Evolutionary conservation across 1,140 invertebrate species (phyloP).

Genomic region (Spodoptera frugiperda): DNA sequence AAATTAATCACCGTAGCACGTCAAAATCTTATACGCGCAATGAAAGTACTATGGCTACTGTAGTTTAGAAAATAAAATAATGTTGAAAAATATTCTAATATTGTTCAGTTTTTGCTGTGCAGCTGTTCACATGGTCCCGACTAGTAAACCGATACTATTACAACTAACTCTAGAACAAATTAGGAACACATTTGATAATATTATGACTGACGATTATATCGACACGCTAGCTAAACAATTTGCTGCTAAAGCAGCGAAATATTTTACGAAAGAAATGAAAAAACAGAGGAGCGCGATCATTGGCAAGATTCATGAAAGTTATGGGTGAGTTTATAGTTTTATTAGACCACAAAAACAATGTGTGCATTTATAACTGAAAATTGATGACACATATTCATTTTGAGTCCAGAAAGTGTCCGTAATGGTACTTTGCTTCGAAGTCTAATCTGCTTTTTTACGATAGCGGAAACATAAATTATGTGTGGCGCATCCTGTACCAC

Average conservation of each 20-base stretch:
- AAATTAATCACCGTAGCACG: background rate
- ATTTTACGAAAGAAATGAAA: conserved; percentile 58
- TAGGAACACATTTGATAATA: conserved; percentile 54
- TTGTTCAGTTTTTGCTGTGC: background rate
- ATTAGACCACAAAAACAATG: too few relatives aligned
- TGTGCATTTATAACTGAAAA: too few relatives aligned
- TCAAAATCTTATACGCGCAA: background rate
- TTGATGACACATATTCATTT: too few relatives aligned
- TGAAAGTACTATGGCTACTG: background rate
- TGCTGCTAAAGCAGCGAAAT: conserved; percentile 57
- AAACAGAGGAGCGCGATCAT: conserved; percentile 47
- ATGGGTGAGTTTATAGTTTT: conserved; percentile 34
- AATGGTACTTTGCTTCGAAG: too few relatives aligned
- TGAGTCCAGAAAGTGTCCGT: too few relatives aligned
- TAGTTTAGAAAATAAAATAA: background rate
- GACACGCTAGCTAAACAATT: conserved; percentile 59
- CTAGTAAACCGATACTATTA: background rate
- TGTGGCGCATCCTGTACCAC: too few relatives aligned
- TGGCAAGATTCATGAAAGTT: conserved; percentile 8
- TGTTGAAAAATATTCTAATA: background rate
- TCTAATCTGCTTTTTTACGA: too few relatives aligned
- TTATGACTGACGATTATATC: conserved; percentile 57
- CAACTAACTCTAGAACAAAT: conserved; percentile 56
- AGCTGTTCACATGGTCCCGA: background rate
- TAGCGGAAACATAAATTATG: too few relatives aligned